phyloP scores from a whole-genome alignment of 64 coral and sea anemone genomes.

The Porites lutea region DNA sequence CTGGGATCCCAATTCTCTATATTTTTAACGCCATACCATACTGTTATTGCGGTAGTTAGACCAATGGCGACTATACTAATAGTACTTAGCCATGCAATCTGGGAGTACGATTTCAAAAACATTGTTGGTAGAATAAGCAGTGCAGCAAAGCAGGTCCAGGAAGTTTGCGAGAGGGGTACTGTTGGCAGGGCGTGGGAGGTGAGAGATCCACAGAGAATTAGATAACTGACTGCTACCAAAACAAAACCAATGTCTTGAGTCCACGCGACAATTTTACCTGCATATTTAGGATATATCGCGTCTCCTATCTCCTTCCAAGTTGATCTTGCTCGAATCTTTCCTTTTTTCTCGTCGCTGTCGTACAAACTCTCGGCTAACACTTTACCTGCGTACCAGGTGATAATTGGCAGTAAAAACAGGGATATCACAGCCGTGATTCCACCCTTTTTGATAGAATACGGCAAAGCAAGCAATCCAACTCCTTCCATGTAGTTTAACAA shows the following conservation, averaged over 20 bases:
- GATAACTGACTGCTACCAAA: neutral
- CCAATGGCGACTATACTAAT: neutral
- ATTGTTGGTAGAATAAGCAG: constrained; percentile 16
- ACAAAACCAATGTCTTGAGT: neutral
- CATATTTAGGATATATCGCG: neutral
- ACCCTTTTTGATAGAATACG: neutral
- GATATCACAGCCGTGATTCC: neutral
- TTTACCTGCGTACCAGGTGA: neutral
- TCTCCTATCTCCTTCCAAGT: constrained; percentile 14
- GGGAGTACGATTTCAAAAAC: constrained; percentile 6
- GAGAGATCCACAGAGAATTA: constrained; percentile 18
- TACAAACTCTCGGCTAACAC: constrained; percentile 16
- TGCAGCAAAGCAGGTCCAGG: neutral
- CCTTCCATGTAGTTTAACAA: constrained; percentile 61
- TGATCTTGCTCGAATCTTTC: constrained; percentile 16
- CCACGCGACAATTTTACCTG: neutral
- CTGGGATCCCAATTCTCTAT: neutral
- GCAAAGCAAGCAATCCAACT: constrained; percentile 35
- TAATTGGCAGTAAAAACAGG: constrained; percentile 5
- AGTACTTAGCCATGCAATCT: constrained; percentile 50
- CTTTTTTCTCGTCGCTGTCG: neutral
- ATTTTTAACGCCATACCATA: neutral
- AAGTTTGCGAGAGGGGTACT: neutral
- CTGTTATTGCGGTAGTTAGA: neutral
- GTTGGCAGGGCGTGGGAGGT: neutral